Evolutionary conservation across 2,113 vertebrate species (phyloP).

Genomic region (Actenoides hombroni): DNA sequence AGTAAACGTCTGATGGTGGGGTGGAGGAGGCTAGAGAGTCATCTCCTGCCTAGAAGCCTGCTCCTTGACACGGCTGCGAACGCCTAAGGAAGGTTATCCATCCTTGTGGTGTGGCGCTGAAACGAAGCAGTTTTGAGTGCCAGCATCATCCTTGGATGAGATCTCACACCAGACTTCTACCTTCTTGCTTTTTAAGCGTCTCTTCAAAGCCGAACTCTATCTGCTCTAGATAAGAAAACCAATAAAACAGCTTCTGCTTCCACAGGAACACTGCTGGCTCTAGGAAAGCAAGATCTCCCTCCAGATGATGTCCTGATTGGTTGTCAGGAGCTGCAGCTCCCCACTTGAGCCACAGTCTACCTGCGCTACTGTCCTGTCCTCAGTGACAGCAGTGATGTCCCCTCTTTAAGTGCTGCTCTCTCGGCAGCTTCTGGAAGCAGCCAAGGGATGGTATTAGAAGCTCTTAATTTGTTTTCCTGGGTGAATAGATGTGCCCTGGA

Average conservation of each 20-base stretch:
- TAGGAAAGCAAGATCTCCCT: background rate
- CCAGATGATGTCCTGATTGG: background rate
- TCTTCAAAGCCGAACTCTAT: background rate
- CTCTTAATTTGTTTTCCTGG: background rate
- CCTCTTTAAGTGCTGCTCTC: background rate
- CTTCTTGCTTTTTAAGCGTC: background rate
- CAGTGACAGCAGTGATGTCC: too few relatives aligned
- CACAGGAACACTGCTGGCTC: background rate
- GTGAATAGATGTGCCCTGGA: background rate
- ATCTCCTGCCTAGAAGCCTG: background rate
- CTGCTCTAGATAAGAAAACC: background rate
- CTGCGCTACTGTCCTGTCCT: background rate
- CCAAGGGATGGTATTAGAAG: background rate
- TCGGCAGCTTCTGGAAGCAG: background rate
- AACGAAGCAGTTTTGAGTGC: background rate
- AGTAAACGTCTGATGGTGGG: background rate
- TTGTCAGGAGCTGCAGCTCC: background rate
- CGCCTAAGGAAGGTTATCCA: background rate
- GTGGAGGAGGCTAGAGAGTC: background rate
- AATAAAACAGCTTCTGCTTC: background rate
- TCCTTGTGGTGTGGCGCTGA: rapidly evolving
- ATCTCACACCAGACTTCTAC: background rate
- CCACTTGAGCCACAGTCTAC: background rate
- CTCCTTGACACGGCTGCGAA: background rate
- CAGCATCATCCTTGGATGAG: background rate